phyloP scores from a whole-genome alignment of 2,888 invertebrate genomes.

The Scaeva pyrastri region DNA sequence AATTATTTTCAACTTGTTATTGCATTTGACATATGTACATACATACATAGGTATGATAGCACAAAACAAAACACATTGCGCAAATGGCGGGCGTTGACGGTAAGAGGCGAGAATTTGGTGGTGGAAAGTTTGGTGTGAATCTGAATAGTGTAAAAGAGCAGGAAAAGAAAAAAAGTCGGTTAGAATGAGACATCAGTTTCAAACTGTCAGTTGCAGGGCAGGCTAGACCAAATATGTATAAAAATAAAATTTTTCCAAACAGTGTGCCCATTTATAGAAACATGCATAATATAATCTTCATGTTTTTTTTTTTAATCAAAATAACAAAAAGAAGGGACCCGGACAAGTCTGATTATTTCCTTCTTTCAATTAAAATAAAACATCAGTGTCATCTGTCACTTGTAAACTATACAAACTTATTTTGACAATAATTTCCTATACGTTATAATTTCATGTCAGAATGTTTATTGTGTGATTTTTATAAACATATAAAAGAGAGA shows the following conservation, averaged over 20 bases:
- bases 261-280: too few species aligned
- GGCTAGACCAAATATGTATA: neutral
- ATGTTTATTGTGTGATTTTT: too few species aligned
- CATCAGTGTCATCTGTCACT: neutral
- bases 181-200: slow-evolving; percentile 6
- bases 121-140: slow-evolving; percentile 53
- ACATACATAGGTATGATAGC: neutral
- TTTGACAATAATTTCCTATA: too few species aligned
- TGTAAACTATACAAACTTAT: too few species aligned
- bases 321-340: too few species aligned
- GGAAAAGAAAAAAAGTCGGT: neutral
- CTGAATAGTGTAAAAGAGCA: neutral
- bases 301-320: too few species aligned
- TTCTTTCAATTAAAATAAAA: too few species aligned
- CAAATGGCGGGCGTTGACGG: neutral
- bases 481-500: too few species aligned
- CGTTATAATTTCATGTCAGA: too few species aligned
- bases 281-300: too few species aligned
- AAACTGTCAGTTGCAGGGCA: neutral
- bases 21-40: slow-evolving; percentile 47
- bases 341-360: too few species aligned
- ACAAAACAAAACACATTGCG: neutral
- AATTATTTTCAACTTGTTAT: slow-evolving; percentile 45
- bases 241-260: too few species aligned
- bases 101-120: neutral